A percentile compares a stretch with the other conserved stretches of the same genome.
These are phyloP conservation scores for Oceanites oceanicus DNA, from an alignment of 2,113 vertebrate species.

Conservation along the genomic window DNA sequence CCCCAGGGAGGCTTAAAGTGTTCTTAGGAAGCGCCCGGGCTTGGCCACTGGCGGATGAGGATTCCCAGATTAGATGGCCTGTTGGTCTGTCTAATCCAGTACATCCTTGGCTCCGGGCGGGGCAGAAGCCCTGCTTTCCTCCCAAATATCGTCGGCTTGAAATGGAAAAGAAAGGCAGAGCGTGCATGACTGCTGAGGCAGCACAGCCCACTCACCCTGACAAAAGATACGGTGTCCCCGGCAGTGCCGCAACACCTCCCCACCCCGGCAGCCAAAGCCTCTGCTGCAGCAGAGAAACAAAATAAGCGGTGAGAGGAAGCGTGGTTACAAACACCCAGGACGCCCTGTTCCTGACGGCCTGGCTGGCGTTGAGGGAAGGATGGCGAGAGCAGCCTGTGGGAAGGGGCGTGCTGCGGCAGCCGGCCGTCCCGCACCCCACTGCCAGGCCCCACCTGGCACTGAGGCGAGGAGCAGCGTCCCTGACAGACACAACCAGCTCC, in stretches of 20 bases:
- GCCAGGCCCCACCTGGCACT: neutral
- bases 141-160: neutral
- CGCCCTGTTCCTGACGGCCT: rapidly evolving
- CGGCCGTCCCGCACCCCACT: neutral
- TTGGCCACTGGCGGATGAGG: neutral
- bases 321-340: neutral
- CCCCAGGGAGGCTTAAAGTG: neutral
- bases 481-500: neutral
- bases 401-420: neutral
- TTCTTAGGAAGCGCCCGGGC: neutral
- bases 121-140: neutral
- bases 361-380: neutral
- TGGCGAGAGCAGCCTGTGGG: neutral
- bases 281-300: neutral
- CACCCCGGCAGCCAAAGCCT: neutral
- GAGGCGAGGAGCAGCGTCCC: neutral
- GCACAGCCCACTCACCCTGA: neutral
- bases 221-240: neutral
- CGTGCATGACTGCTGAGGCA: neutral
- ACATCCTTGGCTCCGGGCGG: neutral
- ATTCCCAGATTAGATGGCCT: neutral
- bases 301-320: neutral
- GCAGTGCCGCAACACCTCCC: neutral
- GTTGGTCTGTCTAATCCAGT: neutral
- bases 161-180: neutral